These are phyloP conservation scores for Harpagifer antarcticus DNA, from an alignment of 2,797 vertebrate genomes.

Conservation along the genomic window DNA sequence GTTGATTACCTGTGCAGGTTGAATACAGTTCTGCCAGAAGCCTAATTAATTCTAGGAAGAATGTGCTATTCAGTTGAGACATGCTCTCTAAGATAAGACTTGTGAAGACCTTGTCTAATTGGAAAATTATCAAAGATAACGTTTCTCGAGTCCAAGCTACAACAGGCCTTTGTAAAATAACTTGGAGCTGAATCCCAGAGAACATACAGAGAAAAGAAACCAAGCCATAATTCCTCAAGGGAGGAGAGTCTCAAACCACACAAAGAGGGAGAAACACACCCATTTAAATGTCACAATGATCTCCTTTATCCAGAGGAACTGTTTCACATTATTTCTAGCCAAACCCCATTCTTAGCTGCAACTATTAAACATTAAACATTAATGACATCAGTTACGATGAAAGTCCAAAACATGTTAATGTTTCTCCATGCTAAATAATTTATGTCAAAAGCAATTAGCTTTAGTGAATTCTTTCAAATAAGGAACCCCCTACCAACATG, in stretches of 20 bases:
- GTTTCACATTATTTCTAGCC: constrained; percentile 13
- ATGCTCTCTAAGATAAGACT: constrained; percentile 63
- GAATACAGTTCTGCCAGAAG: constrained; percentile 48
- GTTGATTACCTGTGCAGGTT: constrained; percentile 31
- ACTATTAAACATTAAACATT: constrained; percentile 9
- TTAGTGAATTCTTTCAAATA: not conserved
- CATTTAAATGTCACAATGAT: constrained; percentile 35
- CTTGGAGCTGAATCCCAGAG: constrained; percentile 46
- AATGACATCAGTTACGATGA: constrained; percentile 12
- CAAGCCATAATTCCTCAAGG: constrained; percentile 47
- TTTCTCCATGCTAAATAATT: constrained; percentile 1
- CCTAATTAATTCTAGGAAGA: constrained; percentile 55
- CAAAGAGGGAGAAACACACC: constrained; percentile 31
- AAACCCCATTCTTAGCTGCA: constrained; percentile 22
- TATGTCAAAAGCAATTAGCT: not conserved
- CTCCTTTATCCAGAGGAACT: constrained; percentile 36
- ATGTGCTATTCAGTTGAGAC: constrained; percentile 68
- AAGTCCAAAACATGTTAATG: constrained; percentile 6
- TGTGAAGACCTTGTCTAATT: constrained; percentile 68
- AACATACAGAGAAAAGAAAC: constrained; percentile 49
- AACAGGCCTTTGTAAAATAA: constrained; percentile 63
- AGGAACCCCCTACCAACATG: not conserved
- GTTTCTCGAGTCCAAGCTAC: constrained; percentile 61
- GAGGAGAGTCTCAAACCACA: constrained; percentile 45
- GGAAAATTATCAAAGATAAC: constrained; percentile 76